phyloP scores from a whole-genome alignment of 2,113 vertebrate genomes.

The Leucosticte australis region DNA sequence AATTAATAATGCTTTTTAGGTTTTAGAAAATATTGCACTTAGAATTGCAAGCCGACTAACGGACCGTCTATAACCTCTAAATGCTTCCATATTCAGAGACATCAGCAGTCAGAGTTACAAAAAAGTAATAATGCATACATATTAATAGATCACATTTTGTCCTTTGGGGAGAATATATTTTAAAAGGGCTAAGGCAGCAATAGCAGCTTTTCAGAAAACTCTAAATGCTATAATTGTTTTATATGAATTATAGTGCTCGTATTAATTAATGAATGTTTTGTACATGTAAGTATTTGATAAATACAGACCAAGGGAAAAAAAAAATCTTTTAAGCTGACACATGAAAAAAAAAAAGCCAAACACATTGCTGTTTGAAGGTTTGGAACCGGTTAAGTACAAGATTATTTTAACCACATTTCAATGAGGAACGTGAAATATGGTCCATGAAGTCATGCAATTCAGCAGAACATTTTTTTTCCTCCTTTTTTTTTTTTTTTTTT shows the following conservation, averaged over 20 bases:
- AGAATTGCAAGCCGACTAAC: slow-evolving; percentile 70
- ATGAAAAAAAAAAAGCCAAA: neutral
- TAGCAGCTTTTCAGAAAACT: slow-evolving; percentile 71
- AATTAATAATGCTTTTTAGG: slow-evolving; percentile 80
- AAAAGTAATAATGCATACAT: slow-evolving; percentile 77
- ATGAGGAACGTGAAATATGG: slow-evolving; percentile 62
- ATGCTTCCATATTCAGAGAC: slow-evolving; percentile 72
- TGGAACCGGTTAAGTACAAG: slow-evolving; percentile 60
- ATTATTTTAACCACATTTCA: slow-evolving; percentile 71
- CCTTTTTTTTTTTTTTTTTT: neutral
- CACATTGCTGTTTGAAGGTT: slow-evolving; percentile 44
- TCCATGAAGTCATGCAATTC: slow-evolving; percentile 72
- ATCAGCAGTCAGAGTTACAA: slow-evolving; percentile 74
- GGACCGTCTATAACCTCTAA: slow-evolving; percentile 69
- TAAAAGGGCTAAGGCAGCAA: slow-evolving; percentile 75
- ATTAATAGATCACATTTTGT: slow-evolving; percentile 78
- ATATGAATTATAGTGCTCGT: slow-evolving; percentile 69
- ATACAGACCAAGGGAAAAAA: slow-evolving; percentile 59
- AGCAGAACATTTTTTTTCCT: slow-evolving; percentile 12
- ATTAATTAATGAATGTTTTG: slow-evolving; percentile 73
- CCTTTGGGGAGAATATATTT: slow-evolving; percentile 77
- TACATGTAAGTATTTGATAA: slow-evolving; percentile 66
- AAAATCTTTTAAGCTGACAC: slow-evolving; percentile 19
- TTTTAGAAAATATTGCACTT: slow-evolving; percentile 75
- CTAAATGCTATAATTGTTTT: slow-evolving; percentile 78